phyloP scores from a whole-genome alignment of 1,140 invertebrate species.

The Hormaphis cornu region DNA sequence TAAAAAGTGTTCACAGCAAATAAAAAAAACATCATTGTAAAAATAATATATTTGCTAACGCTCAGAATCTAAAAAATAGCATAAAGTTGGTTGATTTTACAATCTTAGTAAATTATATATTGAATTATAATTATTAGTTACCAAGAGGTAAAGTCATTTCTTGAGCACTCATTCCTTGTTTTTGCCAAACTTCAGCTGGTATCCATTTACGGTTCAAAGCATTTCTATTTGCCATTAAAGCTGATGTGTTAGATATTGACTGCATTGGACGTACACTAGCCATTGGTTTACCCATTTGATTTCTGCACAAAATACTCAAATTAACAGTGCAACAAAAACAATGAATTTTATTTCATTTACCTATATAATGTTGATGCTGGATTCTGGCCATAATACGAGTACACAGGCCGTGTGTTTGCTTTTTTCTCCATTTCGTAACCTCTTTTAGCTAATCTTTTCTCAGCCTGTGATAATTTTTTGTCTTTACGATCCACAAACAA shows the following conservation, averaged over 20 bases:
- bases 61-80: no score
- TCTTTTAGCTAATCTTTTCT: slow-evolving; percentile 84
- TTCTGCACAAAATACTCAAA: background rate
- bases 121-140: slow-evolving; percentile 40
- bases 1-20: no score
- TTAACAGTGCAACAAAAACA: background rate
- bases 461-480: slow-evolving; percentile 85
- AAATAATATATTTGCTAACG: slow-evolving; percentile 1
- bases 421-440: slow-evolving; percentile 92
- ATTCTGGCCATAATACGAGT: slow-evolving; percentile 33
- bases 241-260: slow-evolving; percentile 38
- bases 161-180: slow-evolving; percentile 87
- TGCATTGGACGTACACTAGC: slow-evolving; percentile 51
- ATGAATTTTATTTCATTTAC: slow-evolving; percentile 2
- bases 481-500: slow-evolving; percentile 91
- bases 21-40: no score
- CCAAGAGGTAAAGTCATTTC: slow-evolving; percentile 82
- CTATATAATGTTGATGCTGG: slow-evolving; percentile 38
- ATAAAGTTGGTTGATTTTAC: no score
- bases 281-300: slow-evolving; percentile 44
- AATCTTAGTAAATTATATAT: background rate
- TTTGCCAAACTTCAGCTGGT: slow-evolving; percentile 75
- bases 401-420: slow-evolving; percentile 46
- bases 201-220: slow-evolving; percentile 56
- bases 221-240: slow-evolving; percentile 35